Base-by-base conservation (phyloP, 2,797 vertebrate genomes). In the Delichon dasypus region DNA sequence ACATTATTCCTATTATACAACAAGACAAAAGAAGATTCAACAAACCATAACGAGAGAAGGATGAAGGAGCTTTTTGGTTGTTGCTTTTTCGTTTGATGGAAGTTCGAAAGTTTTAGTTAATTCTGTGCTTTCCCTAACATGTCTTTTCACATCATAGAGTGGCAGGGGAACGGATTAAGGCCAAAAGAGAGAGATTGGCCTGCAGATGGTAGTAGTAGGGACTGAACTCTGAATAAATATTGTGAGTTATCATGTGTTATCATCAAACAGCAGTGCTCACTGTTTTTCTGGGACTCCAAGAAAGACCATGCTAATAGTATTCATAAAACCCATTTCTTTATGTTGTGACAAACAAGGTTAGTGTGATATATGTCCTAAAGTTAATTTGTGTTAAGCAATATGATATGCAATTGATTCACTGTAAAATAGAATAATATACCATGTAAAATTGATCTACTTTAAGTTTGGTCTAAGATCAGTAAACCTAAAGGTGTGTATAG, bases 1-100 rank as follows among this genome's bases (percentile, higher is more conserved):
- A 98, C 97, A 98, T 98, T 97, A 97, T 97, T 97, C 95, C 97
- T 98, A 98, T 98, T 98, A 98, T 97, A 96, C 96, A 97, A 97
- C 93, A 97, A 98, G 97, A 98, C 96, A 97, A 97, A 97, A 89
- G 96, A 93, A 97, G 93, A 97, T 95, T 97, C 96, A 97, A 95
- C 96, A 97, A 97, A 97, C 97, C 96, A 95, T 94, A 97, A 96
- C 91, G 11, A 93, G 92, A 95, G 92, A 96, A 95, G 94, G 92
- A 96, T 97, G 94, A 93, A 88, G 80, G 83, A 30, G 1, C 36
- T 84, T 92, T 94, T 85, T 72, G 54, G 74, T 95, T 84, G 75
- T 57, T 70, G 82, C 32, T 72, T 95, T 94, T 93, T 85, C 83
- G 44, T 83, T 73, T 72, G 85, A 96, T 91, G 72, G 66, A 97